Evolutionary conservation across 2,797 vertebrate genomes (phyloP), one percentile per base, ranked within the genome.

Genomic region (Propithecus deckenii): DNA sequence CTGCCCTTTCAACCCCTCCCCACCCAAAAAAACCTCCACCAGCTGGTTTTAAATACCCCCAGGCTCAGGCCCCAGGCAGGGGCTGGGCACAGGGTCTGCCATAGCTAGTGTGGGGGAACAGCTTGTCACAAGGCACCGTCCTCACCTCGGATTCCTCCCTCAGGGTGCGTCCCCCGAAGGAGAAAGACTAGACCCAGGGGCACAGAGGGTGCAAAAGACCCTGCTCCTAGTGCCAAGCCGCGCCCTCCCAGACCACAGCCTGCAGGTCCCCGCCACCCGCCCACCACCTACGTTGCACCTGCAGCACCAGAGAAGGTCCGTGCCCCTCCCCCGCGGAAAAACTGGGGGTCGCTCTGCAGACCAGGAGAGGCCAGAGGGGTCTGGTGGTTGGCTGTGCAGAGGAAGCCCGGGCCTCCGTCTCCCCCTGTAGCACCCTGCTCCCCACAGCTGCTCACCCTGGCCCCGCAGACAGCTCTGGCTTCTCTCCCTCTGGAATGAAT

Each of bases 181-280:
- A 46, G 55, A 55, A 65, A 0, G 8, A 13, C 59, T 17, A 35
- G 85, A 35, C 35, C 35, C 13, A 15, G 63, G 15, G 48, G 43
- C 25, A 11, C 1, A 7, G 23, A 63, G 52, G 48, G 28, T 22
- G 8, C 0, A 13, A 35, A 14, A 76, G 61, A 4, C 9, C 30
- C n/a, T 7, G 12, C 50, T 67, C 35, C 30, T 2, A 0, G 17
- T 0, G 71, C 38, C 4, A 5, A 48, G 23, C 15, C 1, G 1
- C 32, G 18, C 28, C 3, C 65, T 41, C 28, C 67, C 17, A 30
- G 69, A 52, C 55, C 67, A 61, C 7, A 0, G 22, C 12, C 11
- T 20, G 28, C 35, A 6, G 80, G 20, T n/a, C 4, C 28, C 61
- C 2, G 1, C 38, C 0, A 0, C 5, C 35, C 50, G 23, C 75